These are phyloP conservation scores for Campoletis raptor DNA, from an alignment of 2,888 invertebrate genomes.

Conservation along the genomic window DNA sequence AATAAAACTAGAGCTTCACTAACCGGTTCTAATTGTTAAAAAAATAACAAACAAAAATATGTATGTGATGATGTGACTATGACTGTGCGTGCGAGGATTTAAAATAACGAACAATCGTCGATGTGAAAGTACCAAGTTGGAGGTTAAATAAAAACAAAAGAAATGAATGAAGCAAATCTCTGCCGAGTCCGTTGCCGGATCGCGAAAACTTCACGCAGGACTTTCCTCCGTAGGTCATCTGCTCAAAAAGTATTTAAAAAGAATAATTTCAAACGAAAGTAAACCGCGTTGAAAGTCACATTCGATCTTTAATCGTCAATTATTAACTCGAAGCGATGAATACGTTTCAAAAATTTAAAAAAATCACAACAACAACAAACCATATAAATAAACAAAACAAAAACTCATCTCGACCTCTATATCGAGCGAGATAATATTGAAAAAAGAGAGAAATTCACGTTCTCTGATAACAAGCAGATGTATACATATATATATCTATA, in stretches of 20 bases:
- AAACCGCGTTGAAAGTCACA: conserved; percentile 65
- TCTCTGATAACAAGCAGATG: conserved; percentile 24
- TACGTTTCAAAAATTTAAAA: conserved; percentile 34
- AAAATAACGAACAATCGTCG: neutral
- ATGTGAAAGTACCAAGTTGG: conserved; percentile 23
- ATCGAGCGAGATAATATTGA: neutral
- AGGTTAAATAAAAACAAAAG: conserved; percentile 5
- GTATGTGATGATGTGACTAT: conserved; percentile 12
- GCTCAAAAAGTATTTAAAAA: conserved; percentile 57
- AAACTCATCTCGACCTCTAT: conserved; percentile 18
- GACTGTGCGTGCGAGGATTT: neutral
- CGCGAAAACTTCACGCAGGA: conserved; percentile 22
- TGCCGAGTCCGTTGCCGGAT: conserved; percentile 18
- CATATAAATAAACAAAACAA: conserved; percentile 20
- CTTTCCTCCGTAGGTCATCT: conserved; percentile 37
- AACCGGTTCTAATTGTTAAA: conserved; percentile 41
- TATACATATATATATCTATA: conserved; percentile 23
- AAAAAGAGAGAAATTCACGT: neutral
- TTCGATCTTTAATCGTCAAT: conserved; percentile 68
- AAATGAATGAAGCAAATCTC: neutral
- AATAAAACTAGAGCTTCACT: conserved; percentile 38
- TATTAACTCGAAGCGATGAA: conserved; percentile 46
- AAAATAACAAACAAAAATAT: neutral
- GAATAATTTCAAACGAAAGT: conserved; percentile 58
- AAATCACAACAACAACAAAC: conserved; percentile 25